A percentile compares a stretch with the other conserved stretches of the same genome.
Conservation (phyloP, 2,888 invertebrate genomes). For the Phyllotreta cruciferae region DNA sequence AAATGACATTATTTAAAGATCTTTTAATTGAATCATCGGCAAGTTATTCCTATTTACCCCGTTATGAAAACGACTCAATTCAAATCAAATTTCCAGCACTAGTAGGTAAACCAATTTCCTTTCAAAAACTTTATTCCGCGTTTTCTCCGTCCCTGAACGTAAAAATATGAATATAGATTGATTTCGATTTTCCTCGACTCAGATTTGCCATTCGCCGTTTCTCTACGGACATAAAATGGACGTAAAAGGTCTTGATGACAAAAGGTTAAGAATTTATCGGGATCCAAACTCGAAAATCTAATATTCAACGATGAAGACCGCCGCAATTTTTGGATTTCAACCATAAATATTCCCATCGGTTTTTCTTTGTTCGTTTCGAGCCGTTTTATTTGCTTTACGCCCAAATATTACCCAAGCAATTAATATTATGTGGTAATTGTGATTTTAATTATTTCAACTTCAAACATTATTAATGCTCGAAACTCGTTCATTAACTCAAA, state of each 20-base stretch:
- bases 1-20: no score
- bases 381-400: slow-evolving; percentile 1
- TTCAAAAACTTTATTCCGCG: neutral
- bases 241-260: slow-evolving; percentile 25
- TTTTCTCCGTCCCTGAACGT: slow-evolving; percentile 2
- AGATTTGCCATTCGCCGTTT: slow-evolving; percentile 10
- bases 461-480: no score
- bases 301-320: slow-evolving; percentile 18
- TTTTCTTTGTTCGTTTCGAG: slow-evolving; percentile 25
- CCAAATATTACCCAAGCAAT: no score
- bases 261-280: slow-evolving; percentile 27
- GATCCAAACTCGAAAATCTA: slow-evolving; percentile 24
- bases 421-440: no score
- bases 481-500: no score
- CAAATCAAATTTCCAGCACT: slow-evolving; percentile 7
- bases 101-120: slow-evolving; percentile 5
- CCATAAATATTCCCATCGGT: slow-evolving; percentile 17
- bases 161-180: slow-evolving; percentile 24
- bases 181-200: slow-evolving; percentile 10
- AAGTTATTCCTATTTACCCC: neutral
- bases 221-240: slow-evolving; percentile 22
- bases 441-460: no score
- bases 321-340: slow-evolving; percentile 11
- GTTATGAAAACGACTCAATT: neutral
- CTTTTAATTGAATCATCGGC: no score